Conservation (phyloP, 2,797 vertebrate genomes). For the Alauda arvensis region DNA sequence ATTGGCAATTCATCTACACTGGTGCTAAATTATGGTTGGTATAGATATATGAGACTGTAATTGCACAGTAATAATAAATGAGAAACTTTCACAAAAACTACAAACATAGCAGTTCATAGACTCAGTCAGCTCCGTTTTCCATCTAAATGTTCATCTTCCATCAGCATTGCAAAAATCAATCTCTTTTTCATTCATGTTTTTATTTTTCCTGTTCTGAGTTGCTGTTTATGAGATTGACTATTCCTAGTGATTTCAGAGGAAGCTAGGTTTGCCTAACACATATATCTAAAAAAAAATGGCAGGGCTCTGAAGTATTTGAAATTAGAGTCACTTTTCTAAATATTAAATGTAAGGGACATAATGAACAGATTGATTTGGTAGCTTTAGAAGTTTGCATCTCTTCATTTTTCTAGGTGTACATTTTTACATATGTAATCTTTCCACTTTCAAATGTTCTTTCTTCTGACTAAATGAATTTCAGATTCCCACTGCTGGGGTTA, state of each 20-base stretch:
- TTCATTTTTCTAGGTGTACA: neutral
- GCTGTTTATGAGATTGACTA: neutral
- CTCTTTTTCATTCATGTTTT: neutral
- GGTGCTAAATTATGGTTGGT: neutral
- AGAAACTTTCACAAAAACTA: conserved; percentile 23
- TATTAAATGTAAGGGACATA: neutral
- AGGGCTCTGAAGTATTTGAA: neutral
- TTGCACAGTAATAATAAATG: conserved; percentile 32
- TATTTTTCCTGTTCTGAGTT: neutral
- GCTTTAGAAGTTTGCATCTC: neutral
- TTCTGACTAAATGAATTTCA: neutral
- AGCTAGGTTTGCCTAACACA: neutral
- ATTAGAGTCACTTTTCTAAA: conserved; percentile 2
- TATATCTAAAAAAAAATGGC: conserved; percentile 1
- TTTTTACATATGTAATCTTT: neutral
- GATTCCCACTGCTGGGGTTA: neutral
- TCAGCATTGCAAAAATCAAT: neutral
- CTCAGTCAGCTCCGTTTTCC: neutral
- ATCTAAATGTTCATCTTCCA: conserved; percentile 8
- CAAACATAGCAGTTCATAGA: neutral
- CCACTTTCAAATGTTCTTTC: neutral
- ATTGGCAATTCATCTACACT: conserved; percentile 13
- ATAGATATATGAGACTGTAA: neutral
- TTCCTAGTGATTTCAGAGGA: neutral
- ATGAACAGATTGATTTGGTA: neutral